A percentile compares a stretch with the other conserved stretches of the same genome.
These are phyloP conservation scores for Spodoptera frugiperda DNA, from an alignment of 1,140 invertebrate genomes.

Conservation along the genomic window DNA sequence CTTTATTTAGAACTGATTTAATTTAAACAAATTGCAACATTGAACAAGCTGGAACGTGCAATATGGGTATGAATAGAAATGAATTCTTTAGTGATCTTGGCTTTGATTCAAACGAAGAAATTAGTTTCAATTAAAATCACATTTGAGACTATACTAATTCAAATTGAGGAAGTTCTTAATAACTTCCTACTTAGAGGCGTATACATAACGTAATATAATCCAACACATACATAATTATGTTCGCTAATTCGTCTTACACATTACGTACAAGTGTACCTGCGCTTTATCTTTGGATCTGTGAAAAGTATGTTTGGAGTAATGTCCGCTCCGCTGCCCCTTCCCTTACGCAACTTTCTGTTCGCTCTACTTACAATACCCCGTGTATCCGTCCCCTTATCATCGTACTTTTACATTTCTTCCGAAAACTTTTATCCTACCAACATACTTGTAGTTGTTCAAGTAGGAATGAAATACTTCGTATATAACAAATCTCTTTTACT, in stretches of 20 bases:
- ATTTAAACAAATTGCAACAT: neutral
- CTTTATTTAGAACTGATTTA: neutral
- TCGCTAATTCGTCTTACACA: slow-evolving; percentile 14
- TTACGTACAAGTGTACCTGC: slow-evolving; percentile 5
- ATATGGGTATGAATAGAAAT: neutral
- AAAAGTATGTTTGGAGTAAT: slow-evolving; percentile 31
- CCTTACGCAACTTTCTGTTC: slow-evolving; percentile 35
- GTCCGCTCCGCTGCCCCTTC: slow-evolving; percentile 31
- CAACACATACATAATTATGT: neutral
- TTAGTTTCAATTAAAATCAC: slow-evolving; percentile 15
- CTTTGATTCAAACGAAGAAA: slow-evolving; percentile 7
- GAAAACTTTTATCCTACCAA: slow-evolving; percentile 21
- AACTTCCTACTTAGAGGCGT: slow-evolving; percentile 21
- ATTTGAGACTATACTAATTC: slow-evolving; percentile 24
- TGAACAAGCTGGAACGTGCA: neutral
- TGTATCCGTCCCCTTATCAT: slow-evolving; percentile 15
- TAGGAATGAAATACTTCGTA: neutral
- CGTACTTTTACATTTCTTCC: slow-evolving; percentile 41
- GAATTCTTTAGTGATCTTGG: slow-evolving; percentile 16
- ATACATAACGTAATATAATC: slow-evolving; percentile 23
- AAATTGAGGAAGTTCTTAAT: slow-evolving; percentile 38
- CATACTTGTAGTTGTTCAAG: slow-evolving; percentile 7
- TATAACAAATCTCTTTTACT: neutral
- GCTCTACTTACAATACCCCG: slow-evolving; percentile 26
- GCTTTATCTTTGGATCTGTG: slow-evolving; percentile 17